Base-by-base conservation (phyloP, 1,140 invertebrate species). In the Tachypleus tridentatus region DNA sequence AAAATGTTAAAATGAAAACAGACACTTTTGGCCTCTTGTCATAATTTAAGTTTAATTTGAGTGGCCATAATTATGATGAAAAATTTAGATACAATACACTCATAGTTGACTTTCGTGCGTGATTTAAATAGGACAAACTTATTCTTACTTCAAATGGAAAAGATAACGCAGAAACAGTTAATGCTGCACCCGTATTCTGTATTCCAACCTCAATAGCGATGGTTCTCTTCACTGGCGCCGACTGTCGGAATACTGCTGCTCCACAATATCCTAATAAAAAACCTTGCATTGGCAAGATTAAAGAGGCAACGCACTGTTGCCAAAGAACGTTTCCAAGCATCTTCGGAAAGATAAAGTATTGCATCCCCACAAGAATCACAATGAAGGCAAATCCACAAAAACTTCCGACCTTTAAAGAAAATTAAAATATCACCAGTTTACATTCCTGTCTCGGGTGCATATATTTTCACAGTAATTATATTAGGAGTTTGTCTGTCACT, bases 181-280 rank as follows among this genome's bases (percentile, higher is more conserved):
- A 57, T 3, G 74, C 72, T 7, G 72, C 72, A 47, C 74, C 74
- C 58, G 79, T 73, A 67, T 79, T 79, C 60, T 79, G 78, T 11
- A 79, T 76, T 48, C 77, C 77, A 3, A 75, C 77, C 67, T 79
- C 78, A 47, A 79, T 75, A 49, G 76, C 76, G 56, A 79, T 74
- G 2, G 78, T 79, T 63, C 76, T 69, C 29, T 74, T 57, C 48
- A 72, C 67, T 5, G 64, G 50, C n/a, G 70, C 62, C 51, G 71
- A 64, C 68, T 74, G 71, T 47, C 76, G 64, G 58, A 73, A 73
- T 5, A 78, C 51, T 49, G 68, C 66, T 8, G 79, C 76, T 0
- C 75, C 64, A 7, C 68, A 10, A 64, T 74, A 80, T 5, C 78
- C 78, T 5, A 78, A 63, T 8, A 67, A 58, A 60, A 79, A 75